Conservation (phyloP, 2,888 invertebrate genomes). For the Callinectes sapidus region DNA sequence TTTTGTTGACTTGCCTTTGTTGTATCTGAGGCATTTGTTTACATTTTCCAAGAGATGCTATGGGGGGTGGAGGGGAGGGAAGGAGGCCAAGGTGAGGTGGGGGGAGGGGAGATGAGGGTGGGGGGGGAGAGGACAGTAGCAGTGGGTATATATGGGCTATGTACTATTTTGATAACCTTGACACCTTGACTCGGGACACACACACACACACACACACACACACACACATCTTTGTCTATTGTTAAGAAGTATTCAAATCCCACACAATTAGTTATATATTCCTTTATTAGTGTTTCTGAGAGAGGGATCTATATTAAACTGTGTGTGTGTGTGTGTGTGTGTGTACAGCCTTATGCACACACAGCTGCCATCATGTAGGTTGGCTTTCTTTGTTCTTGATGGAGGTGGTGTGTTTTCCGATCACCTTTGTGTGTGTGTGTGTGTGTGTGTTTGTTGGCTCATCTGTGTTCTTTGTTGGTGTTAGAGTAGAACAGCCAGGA, state of each 20-base stretch:
- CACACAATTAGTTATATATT: too few species aligned
- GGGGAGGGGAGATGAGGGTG: background rate
- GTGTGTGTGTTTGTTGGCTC: background rate
- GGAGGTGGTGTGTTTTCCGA: background rate
- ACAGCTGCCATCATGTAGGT: background rate
- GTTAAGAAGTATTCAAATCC: too few species aligned
- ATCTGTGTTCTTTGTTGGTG: background rate
- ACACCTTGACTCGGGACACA: background rate
- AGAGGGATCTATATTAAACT: background rate
- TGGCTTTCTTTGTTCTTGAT: background rate
- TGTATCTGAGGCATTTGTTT: too few species aligned
- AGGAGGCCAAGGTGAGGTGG: background rate
- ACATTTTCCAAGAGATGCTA: too few species aligned
- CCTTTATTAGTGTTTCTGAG: background rate
- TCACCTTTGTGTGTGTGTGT: background rate
- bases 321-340: slow-evolving; percentile 17
- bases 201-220: slow-evolving; percentile 7
- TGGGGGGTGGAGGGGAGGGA: background rate
- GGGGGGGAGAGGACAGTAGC: background rate
- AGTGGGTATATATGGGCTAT: background rate
- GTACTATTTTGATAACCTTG: too few species aligned
- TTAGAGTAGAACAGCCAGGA: background rate
- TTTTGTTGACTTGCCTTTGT: too few species aligned
- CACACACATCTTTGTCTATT: background rate
- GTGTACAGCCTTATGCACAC: background rate